A percentile compares a stretch with the other conserved stretches of the same genome.
These are phyloP conservation scores for Erebia aethiops DNA, from an alignment of 2,888 invertebrate genomes.

Conservation along the genomic window DNA sequence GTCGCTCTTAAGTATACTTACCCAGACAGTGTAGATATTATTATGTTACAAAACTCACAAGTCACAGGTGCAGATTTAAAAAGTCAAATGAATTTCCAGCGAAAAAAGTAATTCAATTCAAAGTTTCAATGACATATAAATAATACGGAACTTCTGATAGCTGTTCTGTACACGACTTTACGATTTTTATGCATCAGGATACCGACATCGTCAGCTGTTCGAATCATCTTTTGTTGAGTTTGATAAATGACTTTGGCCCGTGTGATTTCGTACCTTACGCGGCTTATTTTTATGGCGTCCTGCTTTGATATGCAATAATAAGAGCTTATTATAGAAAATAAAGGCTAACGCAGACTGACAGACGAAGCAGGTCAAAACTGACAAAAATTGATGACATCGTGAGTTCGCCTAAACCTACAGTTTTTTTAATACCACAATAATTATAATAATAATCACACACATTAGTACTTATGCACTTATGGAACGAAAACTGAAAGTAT, in stretches of 20 bases:
- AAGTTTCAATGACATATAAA: not conserved
- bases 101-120: no score
- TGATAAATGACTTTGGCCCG: conserved; percentile 68
- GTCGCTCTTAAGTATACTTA: no score
- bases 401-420: not conserved
- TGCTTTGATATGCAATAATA: conserved; percentile 15
- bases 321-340: conserved; percentile 13
- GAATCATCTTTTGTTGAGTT: conserved; percentile 53
- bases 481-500: no score
- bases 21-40: no score
- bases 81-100: no score
- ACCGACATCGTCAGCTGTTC: conserved; percentile 56
- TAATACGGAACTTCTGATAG: conserved; percentile 10
- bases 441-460: no score
- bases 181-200: conserved; percentile 15
- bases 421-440: no score
- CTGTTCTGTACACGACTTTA: conserved; percentile 4
- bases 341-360: not conserved
- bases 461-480: no score
- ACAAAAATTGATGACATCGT: no score
- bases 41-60: no score
- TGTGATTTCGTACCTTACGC: conserved; percentile 53
- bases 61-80: no score
- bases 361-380: not conserved
- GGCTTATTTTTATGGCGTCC: conserved; percentile 52